Conservation (phyloP, 2,113 vertebrate genomes). For the Tonatia bakeri region DNA sequence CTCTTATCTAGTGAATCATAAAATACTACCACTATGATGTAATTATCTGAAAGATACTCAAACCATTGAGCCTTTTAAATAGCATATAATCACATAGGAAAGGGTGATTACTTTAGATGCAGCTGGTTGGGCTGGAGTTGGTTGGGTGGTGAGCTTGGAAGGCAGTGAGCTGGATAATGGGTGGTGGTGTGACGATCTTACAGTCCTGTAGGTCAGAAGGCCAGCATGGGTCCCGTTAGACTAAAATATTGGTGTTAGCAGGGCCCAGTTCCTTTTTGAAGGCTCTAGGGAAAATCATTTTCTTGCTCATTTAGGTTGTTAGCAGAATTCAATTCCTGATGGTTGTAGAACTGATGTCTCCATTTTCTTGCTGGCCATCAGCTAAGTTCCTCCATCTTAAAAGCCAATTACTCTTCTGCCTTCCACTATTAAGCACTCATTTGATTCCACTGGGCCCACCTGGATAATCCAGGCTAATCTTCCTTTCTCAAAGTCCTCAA, state of each 20-base stretch:
- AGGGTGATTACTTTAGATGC: neutral
- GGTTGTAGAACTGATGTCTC: neutral
- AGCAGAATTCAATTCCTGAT: neutral
- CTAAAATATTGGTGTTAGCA: neutral
- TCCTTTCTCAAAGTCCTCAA: neutral
- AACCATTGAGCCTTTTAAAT: neutral
- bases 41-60: neutral
- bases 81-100: neutral
- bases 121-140: neutral
- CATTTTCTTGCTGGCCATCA: neutral
- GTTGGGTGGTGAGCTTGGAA: neutral
- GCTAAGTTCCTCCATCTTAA: neutral
- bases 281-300: neutral
- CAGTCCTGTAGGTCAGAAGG: neutral
- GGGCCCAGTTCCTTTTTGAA: neutral
- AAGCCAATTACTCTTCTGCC: neutral
- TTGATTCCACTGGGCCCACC: neutral
- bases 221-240: neutral
- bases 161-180: neutral
- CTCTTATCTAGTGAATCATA: neutral
- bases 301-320: neutral
- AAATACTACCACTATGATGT: neutral
- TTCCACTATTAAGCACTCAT: neutral
- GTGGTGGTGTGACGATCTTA: neutral
- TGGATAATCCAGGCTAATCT: neutral